Base-by-base conservation (phyloP, 1,140 invertebrate genomes). In the Pteromalus puparum region DNA sequence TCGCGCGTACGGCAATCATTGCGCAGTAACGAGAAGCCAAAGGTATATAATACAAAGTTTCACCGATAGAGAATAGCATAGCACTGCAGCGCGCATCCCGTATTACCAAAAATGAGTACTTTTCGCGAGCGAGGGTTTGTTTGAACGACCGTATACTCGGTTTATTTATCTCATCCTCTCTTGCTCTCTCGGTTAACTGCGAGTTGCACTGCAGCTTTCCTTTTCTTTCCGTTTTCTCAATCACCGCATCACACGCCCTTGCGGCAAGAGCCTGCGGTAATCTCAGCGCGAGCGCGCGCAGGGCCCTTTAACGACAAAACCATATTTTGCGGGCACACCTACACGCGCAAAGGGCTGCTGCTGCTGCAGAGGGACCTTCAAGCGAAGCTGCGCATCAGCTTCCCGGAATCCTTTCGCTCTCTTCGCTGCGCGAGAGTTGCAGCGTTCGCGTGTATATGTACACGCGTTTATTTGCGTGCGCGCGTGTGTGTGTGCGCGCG, bases 351-450 rank as follows among this genome's bases (percentile, higher is more conserved):
- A 67, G 21, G 38, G 48, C 21, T n/a, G 28, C 2, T 53, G 76
- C 53, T 21, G 24, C 5, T 46, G 48, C 38, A 18, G 70, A 73
- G 21, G 26, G 76, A 65, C 7, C 48, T 65, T 65, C 61, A n/a
- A n/a, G 61, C 9, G 67, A 28, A n/a, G 67, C 24, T 70, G 67
- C 26, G n/a, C 65, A 1, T 65, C 48, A 61, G 53, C 30, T 90
- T 90, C 89, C 83, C 85, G 26, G 89, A 89, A 90, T 88, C 84
- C 82, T 80, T 82, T 76, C 85, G 38, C 80, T 86, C 82, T 76
- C 46, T 73, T 86, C 82, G 9, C 30, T 38, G n/a, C n/a, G n/a
- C n/a, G n/a, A n/a, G n/a, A n/a, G n/a, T n/a, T n/a, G n/a, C n/a
- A n/a, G n/a, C n/a, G n/a, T n/a, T n/a, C n/a, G 65, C 10, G 34